Percentiles rank a stretch among this genome's conserved stretches.
phyloP scores from a whole-genome alignment of 2,888 invertebrate species.

The Arctia plantaginis region DNA sequence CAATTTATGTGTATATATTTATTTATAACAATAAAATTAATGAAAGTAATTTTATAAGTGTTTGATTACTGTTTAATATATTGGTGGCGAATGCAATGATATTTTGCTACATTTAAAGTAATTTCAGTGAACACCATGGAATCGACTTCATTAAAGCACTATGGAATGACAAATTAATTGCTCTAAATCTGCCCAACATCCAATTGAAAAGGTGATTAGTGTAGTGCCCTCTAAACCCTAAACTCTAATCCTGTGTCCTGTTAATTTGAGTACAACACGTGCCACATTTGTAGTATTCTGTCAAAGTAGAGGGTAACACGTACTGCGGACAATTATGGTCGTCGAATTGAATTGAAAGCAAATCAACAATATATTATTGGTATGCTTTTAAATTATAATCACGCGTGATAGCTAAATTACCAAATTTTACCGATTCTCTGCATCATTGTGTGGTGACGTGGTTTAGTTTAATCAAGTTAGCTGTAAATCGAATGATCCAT shows the following conservation, averaged over 20 bases:
- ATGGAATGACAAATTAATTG: slow-evolving; percentile 58
- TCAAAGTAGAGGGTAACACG: slow-evolving; percentile 73
- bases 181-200: slow-evolving; percentile 56
- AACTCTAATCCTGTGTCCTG: slow-evolving; percentile 70
- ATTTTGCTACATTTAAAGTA: background rate
- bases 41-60: background rate
- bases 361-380: slow-evolving; percentile 24
- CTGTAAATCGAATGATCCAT: slow-evolving; percentile 40
- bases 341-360: slow-evolving; percentile 64
- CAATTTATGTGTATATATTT: too few species aligned
- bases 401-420: slow-evolving; percentile 41
- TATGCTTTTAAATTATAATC: slow-evolving; percentile 58
- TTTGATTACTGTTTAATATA: background rate
- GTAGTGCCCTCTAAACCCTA: slow-evolving; percentile 67
- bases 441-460: slow-evolving; percentile 20
- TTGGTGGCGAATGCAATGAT: background rate
- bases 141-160: background rate
- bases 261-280: slow-evolving; percentile 70
- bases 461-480: slow-evolving; percentile 31
- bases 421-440: slow-evolving; percentile 39
- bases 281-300: slow-evolving; percentile 71
- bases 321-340: slow-evolving; percentile 76
- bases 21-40: background rate
- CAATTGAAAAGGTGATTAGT: slow-evolving; percentile 72
- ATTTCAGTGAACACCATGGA: background rate